phyloP scores from a whole-genome alignment of 2,113 vertebrate species.

The Australoheros scitulus region DNA sequence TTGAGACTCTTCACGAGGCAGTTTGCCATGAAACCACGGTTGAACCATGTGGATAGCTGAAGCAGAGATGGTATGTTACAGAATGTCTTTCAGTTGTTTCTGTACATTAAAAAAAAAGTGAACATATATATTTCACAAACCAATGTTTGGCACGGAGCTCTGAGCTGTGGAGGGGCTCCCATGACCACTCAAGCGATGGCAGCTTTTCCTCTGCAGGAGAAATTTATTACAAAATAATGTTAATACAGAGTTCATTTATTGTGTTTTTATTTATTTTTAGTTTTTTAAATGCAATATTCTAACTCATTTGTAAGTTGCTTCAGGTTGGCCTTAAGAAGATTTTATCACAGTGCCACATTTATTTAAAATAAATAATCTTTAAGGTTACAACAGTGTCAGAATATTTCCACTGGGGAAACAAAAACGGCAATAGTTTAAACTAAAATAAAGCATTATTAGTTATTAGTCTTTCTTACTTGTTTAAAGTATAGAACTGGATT shows the following conservation, averaged over 20 bases:
- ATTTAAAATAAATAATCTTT: neutral
- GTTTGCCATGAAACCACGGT: constrained; percentile 95
- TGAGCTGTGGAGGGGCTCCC: constrained; percentile 87
- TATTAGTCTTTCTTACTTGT: neutral
- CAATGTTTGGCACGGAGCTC: constrained; percentile 82
- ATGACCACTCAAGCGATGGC: constrained; percentile 87
- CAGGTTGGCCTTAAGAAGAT: neutral
- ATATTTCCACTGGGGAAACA: neutral
- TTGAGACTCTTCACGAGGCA: constrained; percentile 94
- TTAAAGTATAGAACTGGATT: neutral
- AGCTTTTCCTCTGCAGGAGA: constrained; percentile 88
- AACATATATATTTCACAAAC: constrained; percentile 70
- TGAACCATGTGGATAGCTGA: constrained; percentile 91
- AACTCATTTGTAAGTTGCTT: neutral
- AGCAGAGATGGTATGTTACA: constrained; percentile 9
- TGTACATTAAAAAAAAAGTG: neutral
- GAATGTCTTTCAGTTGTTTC: neutral
- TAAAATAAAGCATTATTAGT: neutral
- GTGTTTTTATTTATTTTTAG: neutral
- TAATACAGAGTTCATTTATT: neutral
- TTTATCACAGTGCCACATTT: neutral
- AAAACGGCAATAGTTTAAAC: neutral
- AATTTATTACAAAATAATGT: constrained; percentile 38
- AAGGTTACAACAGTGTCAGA: neutral
- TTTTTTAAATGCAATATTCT: neutral